Percentiles rank a stretch among this genome's conserved stretches.
Evolutionary conservation across 2,888 invertebrate species (phyloP).

Genomic region (Theodoxus fluviatilis): DNA sequence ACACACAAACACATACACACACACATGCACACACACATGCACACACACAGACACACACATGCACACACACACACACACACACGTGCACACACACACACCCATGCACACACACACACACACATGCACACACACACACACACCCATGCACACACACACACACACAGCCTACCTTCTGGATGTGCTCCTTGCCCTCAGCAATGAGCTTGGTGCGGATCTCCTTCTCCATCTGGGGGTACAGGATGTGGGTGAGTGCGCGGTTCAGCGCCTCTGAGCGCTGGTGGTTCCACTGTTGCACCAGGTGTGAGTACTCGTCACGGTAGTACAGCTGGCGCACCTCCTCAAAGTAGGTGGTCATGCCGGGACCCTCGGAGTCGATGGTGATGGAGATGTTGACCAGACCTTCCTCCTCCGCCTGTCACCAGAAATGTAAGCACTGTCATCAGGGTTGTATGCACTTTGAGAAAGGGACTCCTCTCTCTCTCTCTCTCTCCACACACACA

Average conservation of each 20-base stretch:
- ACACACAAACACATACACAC: too few relatives aligned
- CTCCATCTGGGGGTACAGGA: constrained; percentile 87
- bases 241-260: constrained; percentile 83
- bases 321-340: constrained; percentile 89
- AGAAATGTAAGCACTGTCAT: background rate
- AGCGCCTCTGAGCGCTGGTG: constrained; percentile 85
- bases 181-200: constrained; percentile 80
- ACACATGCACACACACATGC: too few relatives aligned
- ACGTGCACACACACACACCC: too few relatives aligned
- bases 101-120: too few relatives aligned
- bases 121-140: too few relatives aligned
- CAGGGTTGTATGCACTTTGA: too few relatives aligned
- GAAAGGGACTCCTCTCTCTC: too few relatives aligned
- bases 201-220: constrained; percentile 84
- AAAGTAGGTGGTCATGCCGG: constrained; percentile 70
- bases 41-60: too few relatives aligned
- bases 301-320: constrained; percentile 89
- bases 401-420: constrained; percentile 64
- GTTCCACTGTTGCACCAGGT: constrained; percentile 87
- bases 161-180: constrained; percentile 47
- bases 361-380: constrained; percentile 52
- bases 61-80: too few relatives aligned
- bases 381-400: constrained; percentile 60
- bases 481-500: too few relatives aligned
- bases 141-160: too few relatives aligned